A percentile compares a stretch with the other conserved stretches of the same genome.
Evolutionary conservation across 2,113 vertebrate species (phyloP).

Genomic region (Nibea albiflora): DNA sequence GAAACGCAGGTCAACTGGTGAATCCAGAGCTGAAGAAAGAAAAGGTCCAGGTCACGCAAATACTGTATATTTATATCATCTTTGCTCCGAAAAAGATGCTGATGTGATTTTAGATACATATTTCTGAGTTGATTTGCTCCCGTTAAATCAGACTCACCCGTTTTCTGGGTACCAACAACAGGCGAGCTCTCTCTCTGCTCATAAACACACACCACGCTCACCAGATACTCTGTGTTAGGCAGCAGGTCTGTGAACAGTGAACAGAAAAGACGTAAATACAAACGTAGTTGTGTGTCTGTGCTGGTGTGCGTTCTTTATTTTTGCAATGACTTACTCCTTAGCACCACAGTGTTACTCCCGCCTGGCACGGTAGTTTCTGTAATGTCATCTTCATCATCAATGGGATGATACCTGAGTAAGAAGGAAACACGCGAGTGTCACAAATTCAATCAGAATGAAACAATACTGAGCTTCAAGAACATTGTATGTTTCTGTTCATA

Average conservation of each 20-base stretch:
- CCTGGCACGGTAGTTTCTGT: constrained; percentile 88
- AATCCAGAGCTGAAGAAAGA: constrained; percentile 88
- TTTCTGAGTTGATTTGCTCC: neutral
- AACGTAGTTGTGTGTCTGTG: neutral
- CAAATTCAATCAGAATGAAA: neutral
- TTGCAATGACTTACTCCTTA: constrained; percentile 86
- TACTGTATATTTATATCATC: neutral
- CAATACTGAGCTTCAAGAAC: neutral
- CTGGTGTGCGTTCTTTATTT: neutral
- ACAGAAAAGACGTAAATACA: neutral
- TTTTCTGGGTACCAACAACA: constrained; percentile 88
- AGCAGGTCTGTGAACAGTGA: constrained; percentile 87
- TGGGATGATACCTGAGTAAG: constrained; percentile 87
- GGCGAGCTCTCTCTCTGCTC: constrained; percentile 91
- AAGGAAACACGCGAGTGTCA: neutral
- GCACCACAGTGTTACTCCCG: constrained; percentile 82
- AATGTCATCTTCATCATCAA: constrained; percentile 91
- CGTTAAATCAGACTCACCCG: constrained; percentile 80
- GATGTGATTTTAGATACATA: neutral
- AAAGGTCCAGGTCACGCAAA: neutral
- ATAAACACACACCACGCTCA: constrained; percentile 92
- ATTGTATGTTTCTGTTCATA: constrained; percentile 58
- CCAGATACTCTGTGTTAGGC: constrained; percentile 92
- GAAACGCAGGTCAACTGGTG: constrained; percentile 91
- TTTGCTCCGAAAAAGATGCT: neutral